phyloP scores from a whole-genome alignment of 2,113 vertebrate genomes.

The Rhombomys opimus region DNA sequence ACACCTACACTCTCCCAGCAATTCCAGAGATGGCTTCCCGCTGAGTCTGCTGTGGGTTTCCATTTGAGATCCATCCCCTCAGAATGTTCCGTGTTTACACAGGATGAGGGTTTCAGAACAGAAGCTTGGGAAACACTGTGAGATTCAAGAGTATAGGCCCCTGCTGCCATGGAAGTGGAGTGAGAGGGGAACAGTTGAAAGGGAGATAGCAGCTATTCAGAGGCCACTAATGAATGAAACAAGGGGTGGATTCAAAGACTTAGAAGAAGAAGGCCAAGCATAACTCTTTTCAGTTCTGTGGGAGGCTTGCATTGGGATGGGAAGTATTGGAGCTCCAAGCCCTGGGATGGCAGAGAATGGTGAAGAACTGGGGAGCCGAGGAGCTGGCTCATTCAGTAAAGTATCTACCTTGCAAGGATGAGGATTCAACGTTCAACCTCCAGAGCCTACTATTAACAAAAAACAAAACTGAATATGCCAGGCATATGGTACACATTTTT shows the following conservation, averaged over 20 bases:
- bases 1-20: not conserved
- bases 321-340: not conserved
- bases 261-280: not conserved
- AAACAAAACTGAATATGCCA: not conserved
- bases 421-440: too few relatives aligned
- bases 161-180: not conserved
- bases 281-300: not conserved
- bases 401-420: not conserved
- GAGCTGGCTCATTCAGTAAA: not conserved
- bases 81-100: not conserved
- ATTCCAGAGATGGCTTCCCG: not conserved
- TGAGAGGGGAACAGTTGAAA: not conserved
- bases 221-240: not conserved
- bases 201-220: not conserved
- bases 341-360: not conserved
- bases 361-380: too few relatives aligned
- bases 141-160: not conserved
- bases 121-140: not conserved
- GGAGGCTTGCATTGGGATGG: not conserved
- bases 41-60: not conserved
- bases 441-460: not conserved
- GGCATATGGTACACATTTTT: not conserved
- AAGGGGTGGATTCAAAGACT: not conserved
- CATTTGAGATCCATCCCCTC: not conserved
- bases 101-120: accelerated